phyloP scores from a whole-genome alignment of 1,140 invertebrate species.

The Zophobas morio region DNA sequence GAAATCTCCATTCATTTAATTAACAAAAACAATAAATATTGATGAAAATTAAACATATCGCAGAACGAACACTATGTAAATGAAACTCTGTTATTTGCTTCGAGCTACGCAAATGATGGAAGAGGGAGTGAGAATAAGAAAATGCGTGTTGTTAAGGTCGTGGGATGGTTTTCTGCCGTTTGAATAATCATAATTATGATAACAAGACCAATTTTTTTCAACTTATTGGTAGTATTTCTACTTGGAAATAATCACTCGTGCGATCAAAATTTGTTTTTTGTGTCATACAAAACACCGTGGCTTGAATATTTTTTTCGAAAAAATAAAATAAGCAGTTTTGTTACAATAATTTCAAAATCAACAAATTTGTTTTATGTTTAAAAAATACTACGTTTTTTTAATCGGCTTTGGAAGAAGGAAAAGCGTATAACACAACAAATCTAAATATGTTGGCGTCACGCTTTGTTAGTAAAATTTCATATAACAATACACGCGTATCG shows the following conservation, averaged over 20 bases:
- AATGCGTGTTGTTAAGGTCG: not conserved
- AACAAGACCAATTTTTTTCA: too few species aligned
- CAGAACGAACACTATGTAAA: constrained; percentile 1
- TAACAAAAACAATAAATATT: constrained; percentile 15
- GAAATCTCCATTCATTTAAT: not conserved
- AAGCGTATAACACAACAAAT: constrained; percentile 16
- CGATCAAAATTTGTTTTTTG: too few species aligned
- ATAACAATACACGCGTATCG: constrained; percentile 24
- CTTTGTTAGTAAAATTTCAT: constrained; percentile 25
- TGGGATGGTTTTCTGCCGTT: too few species aligned
- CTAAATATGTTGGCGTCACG: not conserved
- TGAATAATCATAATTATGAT: too few species aligned
- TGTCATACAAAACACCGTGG: too few species aligned
- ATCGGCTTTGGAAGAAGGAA: not conserved
- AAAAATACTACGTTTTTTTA: not conserved
- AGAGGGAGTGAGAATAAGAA: not conserved
- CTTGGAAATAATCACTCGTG: too few species aligned
- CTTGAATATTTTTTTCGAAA: not conserved
- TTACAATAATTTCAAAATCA: too few species aligned
- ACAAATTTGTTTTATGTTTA: too few species aligned
- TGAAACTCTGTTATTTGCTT: constrained; percentile 4
- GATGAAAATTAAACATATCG: constrained; percentile 2
- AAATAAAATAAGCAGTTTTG: not conserved
- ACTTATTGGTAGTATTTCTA: too few species aligned
- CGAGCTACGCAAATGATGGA: not conserved